phyloP scores from a whole-genome alignment of 2,797 vertebrate genomes.

The Heliangelus exortis region DNA sequence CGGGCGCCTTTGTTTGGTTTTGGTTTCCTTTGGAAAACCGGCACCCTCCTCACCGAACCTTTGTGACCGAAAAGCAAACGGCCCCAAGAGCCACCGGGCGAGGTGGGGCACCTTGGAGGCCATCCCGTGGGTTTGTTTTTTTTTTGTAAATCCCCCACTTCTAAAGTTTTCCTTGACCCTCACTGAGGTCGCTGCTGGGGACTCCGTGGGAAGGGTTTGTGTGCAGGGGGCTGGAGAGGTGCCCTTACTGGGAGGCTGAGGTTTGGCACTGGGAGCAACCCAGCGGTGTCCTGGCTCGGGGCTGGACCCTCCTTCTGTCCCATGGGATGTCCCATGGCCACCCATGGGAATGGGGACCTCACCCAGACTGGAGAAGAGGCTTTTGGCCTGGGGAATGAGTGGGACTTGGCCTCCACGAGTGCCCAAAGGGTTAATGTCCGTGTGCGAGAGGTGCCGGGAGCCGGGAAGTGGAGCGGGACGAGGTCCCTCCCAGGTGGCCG shows the following conservation, averaged over 20 bases:
- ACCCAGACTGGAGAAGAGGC: rapidly evolving
- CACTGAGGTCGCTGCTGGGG: rapidly evolving
- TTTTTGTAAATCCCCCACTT: rapidly evolving
- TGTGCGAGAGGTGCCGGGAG: neutral
- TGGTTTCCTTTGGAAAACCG: neutral
- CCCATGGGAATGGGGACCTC: rapidly evolving
- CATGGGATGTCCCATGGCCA: rapidly evolving
- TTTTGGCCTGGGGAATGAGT: neutral
- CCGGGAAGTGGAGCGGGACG: neutral
- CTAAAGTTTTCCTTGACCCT: neutral
- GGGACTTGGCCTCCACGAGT: rapidly evolving
- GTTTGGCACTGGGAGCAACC: rapidly evolving
- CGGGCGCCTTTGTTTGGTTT: slow-evolving; percentile 10
- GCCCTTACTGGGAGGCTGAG: neutral
- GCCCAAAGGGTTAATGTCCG: neutral
- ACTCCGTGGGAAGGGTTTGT: rapidly evolving
- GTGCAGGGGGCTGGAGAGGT: neutral
- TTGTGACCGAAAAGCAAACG: neutral
- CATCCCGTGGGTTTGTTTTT: neutral
- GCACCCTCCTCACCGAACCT: neutral
- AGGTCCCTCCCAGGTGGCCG: neutral
- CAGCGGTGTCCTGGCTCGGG: neutral
- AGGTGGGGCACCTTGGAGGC: neutral
- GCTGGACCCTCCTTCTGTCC: neutral
- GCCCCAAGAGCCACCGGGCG: rapidly evolving